phyloP scores from a whole-genome alignment of 2,797 vertebrate species.

The Clamator glandarius region DNA sequence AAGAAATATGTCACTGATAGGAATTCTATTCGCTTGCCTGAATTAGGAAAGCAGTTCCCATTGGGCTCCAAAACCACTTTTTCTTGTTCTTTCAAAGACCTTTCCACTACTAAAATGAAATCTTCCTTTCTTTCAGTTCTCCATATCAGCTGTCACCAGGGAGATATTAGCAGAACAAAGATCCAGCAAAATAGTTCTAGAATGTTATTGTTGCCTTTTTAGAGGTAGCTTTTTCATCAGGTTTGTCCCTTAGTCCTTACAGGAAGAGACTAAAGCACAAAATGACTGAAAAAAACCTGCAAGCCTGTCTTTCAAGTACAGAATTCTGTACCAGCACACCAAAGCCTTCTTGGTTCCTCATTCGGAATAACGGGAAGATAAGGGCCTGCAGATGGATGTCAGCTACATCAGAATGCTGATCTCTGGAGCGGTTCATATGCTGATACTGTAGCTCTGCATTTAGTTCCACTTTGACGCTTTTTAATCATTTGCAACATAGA shows the following conservation, averaged over 20 bases:
- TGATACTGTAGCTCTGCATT: not conserved
- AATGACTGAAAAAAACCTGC: not conserved
- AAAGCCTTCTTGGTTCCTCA: not conserved
- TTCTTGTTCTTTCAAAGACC: not conserved
- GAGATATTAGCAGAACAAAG: not conserved
- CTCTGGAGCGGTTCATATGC: not conserved
- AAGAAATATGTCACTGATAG: not conserved
- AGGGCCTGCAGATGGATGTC: not conserved
- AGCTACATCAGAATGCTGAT: rapidly evolving
- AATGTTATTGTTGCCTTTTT: not conserved
- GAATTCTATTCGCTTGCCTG: not conserved
- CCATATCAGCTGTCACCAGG: not conserved
- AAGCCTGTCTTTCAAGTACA: not conserved
- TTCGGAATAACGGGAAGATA: not conserved
- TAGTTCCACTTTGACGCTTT: not conserved
- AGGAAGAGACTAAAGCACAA: not conserved
- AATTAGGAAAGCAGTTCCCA: not conserved
- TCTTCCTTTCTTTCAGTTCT: not conserved
- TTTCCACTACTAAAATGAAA: not conserved
- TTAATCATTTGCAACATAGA: not conserved
- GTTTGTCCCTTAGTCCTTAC: not conserved
- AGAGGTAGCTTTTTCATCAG: not conserved
- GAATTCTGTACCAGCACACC: not conserved
- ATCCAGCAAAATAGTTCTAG: not conserved
- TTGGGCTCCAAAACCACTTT: not conserved